phyloP scores from a whole-genome alignment of 2,797 vertebrate species.

The Buceros bicornis region DNA sequence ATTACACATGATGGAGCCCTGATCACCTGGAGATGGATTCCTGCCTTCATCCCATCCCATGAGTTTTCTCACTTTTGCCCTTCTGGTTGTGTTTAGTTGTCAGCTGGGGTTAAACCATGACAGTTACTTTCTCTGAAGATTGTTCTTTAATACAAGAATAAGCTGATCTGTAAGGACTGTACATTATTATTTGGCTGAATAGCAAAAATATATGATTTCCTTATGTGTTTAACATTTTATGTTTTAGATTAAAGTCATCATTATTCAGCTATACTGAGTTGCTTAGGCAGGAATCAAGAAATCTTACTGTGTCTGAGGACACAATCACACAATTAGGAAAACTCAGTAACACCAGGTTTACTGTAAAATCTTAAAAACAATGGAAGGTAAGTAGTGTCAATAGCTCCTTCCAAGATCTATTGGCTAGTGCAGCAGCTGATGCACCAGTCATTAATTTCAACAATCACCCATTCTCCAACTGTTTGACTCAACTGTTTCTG shows the following conservation, averaged over 20 bases:
- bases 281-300: background rate
- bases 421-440: background rate
- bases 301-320: background rate
- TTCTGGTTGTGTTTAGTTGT: background rate
- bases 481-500: background rate
- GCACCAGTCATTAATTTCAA: background rate
- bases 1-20: fast-evolving
- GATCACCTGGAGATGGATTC: background rate
- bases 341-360: background rate
- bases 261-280: background rate
- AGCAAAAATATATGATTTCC: background rate
- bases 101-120: background rate
- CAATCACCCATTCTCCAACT: background rate
- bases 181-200: background rate
- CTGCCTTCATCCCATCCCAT: too few species aligned
- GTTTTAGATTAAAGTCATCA: background rate
- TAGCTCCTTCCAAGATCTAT: background rate
- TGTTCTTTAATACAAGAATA: background rate
- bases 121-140: background rate
- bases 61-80: background rate
- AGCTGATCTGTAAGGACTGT: background rate
- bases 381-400: background rate
- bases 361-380: background rate
- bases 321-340: background rate
- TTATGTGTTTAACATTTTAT: background rate